A percentile compares a stretch with the other conserved stretches of the same genome.
phyloP scores from a whole-genome alignment of 2,888 invertebrate species.

The Zaprionus lineosus region DNA sequence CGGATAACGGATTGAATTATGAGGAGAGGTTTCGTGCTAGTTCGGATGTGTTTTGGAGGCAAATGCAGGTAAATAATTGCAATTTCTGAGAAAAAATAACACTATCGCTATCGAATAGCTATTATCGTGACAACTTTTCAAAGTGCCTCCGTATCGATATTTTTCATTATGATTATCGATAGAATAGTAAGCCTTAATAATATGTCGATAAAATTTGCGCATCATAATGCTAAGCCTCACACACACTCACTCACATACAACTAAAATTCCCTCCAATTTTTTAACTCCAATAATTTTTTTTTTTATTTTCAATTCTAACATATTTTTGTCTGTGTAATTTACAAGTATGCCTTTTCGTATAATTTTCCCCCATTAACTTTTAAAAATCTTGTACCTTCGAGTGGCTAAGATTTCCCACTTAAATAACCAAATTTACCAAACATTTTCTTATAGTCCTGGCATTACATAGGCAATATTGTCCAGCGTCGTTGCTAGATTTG shows the following conservation, averaged over 20 bases:
- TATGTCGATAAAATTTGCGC: too few species aligned
- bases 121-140: slow-evolving; percentile 19
- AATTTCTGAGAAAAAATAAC: slow-evolving; percentile 18
- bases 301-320: background rate
- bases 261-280: too few species aligned
- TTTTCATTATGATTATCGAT: slow-evolving; percentile 5
- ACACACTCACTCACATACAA: too few species aligned
- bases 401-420: background rate
- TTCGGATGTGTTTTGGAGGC: background rate
- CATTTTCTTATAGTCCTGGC: slow-evolving; percentile 87
- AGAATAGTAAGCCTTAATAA: background rate
- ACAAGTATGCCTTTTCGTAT: slow-evolving; percentile 6
- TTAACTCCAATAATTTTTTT: background rate
- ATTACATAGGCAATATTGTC: slow-evolving; percentile 98
- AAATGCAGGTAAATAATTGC: slow-evolving; percentile 24
- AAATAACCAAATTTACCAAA: background rate
- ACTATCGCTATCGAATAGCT: slow-evolving; percentile 30
- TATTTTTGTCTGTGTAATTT: background rate
- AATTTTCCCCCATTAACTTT: background rate
- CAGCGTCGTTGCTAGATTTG: slow-evolving; percentile 87
- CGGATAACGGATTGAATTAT: too few species aligned
- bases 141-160: slow-evolving; percentile 34
- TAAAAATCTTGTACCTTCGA: background rate
- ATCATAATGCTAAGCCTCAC: too few species aligned
- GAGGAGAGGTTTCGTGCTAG: slow-evolving; percentile 1